A percentile compares a stretch with the other conserved stretches of the same genome.
These are phyloP conservation scores for Pogona vitticeps DNA, from an alignment of 2,113 vertebrate species.

Conservation along the genomic window DNA sequence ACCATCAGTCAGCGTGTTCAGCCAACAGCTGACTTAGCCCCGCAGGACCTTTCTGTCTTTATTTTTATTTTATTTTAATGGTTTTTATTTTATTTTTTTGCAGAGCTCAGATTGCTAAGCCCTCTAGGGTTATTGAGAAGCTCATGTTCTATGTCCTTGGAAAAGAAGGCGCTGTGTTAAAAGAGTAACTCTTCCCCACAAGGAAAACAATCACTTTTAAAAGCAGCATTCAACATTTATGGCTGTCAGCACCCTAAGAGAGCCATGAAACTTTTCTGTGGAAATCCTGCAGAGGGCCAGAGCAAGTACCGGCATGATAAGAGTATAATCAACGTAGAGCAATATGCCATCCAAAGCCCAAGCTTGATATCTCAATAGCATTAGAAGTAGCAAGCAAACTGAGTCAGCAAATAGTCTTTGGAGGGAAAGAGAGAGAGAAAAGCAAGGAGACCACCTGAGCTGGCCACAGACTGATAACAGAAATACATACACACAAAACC, in stretches of 20 bases:
- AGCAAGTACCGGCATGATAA: accelerated
- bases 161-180: background rate
- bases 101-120: background rate
- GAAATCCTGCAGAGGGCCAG: background rate
- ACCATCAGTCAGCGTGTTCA: background rate
- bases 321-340: background rate
- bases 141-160: background rate
- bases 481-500: no score
- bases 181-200: background rate
- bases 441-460: no score
- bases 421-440: no score
- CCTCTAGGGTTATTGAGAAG: background rate
- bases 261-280: background rate
- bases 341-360: background rate
- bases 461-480: no score
- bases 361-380: accelerated
- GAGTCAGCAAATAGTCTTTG: no score
- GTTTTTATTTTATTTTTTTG: no score
- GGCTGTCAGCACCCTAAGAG: background rate
- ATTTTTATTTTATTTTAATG: background rate
- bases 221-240: background rate
- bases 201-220: background rate
- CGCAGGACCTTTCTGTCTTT: background rate
- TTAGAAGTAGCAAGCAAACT: background rate
- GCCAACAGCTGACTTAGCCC: accelerated